These are phyloP conservation scores for Archilochus colubris DNA, from an alignment of 2,113 vertebrate genomes.

Conservation along the genomic window DNA sequence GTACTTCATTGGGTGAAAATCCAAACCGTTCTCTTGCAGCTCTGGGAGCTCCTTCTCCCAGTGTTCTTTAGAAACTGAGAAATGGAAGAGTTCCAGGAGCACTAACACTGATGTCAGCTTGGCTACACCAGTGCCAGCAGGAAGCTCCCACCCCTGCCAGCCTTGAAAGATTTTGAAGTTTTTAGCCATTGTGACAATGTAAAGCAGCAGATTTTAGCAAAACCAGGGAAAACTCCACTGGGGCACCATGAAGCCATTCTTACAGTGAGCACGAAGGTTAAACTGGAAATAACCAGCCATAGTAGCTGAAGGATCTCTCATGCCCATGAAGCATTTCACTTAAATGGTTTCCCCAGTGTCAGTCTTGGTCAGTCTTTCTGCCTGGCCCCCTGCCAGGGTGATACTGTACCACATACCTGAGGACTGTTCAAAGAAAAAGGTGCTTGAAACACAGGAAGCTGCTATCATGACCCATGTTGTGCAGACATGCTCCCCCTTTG, in stretches of 20 bases:
- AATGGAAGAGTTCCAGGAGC: rapidly evolving
- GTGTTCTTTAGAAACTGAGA: neutral
- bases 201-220: neutral
- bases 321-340: neutral
- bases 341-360: neutral
- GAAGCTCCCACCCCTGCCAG: neutral
- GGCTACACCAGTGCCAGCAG: neutral
- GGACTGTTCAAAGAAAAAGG: constrained; percentile 21
- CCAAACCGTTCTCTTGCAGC: neutral
- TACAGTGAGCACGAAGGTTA: neutral
- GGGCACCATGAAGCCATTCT: neutral
- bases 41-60: neutral
- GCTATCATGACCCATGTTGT: neutral
- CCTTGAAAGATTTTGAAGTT: neutral
- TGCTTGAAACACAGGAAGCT: constrained; percentile 27
- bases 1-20: neutral
- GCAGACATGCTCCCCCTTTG: constrained; percentile 45
- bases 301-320: neutral
- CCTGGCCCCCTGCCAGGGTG: constrained; percentile 17
- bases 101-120: neutral
- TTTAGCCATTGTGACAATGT: rapidly evolving
- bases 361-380: neutral
- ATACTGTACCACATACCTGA: neutral
- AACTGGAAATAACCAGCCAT: neutral
- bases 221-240: neutral